Conservation (phyloP, 2,797 vertebrate genomes). For the Enteromius paludinosus region DNA sequence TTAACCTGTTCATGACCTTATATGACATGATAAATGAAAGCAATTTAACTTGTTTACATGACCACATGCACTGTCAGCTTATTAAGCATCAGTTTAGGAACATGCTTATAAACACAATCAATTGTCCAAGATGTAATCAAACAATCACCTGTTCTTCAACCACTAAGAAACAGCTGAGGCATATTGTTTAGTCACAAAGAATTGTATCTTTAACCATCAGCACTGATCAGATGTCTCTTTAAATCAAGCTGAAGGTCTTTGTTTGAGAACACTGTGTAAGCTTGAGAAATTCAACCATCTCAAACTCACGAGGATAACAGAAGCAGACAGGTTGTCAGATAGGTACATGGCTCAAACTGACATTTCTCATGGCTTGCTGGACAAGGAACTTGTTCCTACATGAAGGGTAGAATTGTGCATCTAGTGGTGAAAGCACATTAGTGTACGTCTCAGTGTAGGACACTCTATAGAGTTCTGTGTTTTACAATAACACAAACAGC, state of each 20-base stretch:
- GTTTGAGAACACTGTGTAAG: constrained; percentile 29
- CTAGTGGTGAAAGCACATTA: not conserved
- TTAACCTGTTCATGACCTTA: not conserved
- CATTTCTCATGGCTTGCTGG: constrained; percentile 31
- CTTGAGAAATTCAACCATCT: constrained; percentile 33
- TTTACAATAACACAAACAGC: constrained; percentile 47
- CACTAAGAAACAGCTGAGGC: not conserved
- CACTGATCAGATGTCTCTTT: constrained; percentile 24
- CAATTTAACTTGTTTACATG: not conserved
- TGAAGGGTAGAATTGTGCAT: not conserved
- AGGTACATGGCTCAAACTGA: constrained; percentile 51
- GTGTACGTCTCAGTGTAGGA: not conserved
- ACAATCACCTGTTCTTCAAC: not conserved
- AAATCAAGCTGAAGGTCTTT: constrained; percentile 8
- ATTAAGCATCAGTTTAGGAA: not conserved
- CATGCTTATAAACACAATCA: not conserved
- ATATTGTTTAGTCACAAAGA: not conserved
- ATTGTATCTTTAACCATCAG: constrained; percentile 13
- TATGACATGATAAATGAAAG: not conserved
- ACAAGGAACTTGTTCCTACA: constrained; percentile 21
- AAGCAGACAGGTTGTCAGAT: constrained; percentile 55
- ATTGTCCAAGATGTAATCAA: not conserved
- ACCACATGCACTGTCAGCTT: not conserved
- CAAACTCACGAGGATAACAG: constrained; percentile 50
- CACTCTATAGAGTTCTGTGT: constrained; percentile 48